A percentile compares a stretch with the other conserved stretches of the same genome.
phyloP scores from a whole-genome alignment of 1,140 invertebrate genomes.

The Stratiolaelaps scimitus region DNA sequence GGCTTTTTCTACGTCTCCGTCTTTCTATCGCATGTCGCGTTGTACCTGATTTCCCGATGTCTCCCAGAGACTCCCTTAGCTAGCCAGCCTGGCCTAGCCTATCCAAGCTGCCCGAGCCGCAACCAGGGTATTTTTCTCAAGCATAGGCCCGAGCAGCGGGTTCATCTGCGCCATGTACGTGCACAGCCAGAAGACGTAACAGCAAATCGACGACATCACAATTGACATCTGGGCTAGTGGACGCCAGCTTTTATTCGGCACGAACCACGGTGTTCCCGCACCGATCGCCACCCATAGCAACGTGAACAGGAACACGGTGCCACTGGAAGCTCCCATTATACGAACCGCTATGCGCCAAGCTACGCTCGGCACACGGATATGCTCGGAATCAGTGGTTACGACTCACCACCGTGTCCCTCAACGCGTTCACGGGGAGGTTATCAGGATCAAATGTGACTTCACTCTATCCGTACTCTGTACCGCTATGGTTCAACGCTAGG shows the following conservation, averaged over 20 bases:
- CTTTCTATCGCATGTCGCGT: no score
- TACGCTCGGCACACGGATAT: no score
- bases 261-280: slow-evolving; percentile 64
- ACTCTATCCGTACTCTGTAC: no score
- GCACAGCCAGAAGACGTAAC: slow-evolving; percentile 56
- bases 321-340: slow-evolving; percentile 59
- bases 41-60: neutral
- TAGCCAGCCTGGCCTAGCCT: neutral
- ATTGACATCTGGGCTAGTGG: slow-evolving; percentile 7
- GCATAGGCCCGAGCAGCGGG: slow-evolving; percentile 66
- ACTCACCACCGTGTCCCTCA: no score
- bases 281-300: slow-evolving; percentile 68
- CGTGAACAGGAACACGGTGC: slow-evolving; percentile 65
- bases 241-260: slow-evolving; percentile 50
- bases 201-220: slow-evolving; percentile 1
- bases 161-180: slow-evolving; percentile 92
- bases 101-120: neutral
- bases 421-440: no score
- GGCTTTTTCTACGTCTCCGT: no score
- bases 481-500: no score
- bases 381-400: no score
- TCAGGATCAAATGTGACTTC: no score
- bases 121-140: neutral
- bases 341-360: no score
- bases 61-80: neutral